Base-by-base conservation (phyloP, 2,888 invertebrate species). In the Noctua comes region DNA sequence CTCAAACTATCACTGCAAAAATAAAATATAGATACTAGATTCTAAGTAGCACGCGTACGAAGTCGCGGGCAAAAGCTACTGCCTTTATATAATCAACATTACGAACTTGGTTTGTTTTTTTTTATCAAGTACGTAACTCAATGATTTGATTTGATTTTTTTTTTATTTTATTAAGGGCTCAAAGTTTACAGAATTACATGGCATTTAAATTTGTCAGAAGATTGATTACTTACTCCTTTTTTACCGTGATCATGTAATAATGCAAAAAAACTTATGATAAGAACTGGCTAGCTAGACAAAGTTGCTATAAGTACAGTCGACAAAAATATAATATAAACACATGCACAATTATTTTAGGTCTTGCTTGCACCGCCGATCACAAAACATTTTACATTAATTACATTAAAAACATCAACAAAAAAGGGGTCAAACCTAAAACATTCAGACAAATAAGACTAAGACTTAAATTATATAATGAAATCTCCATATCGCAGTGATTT, bases 181-280 rank as follows among this genome's bases (percentile, higher is more conserved):
- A 64, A 80, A 65, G 48, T 81, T 68, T 40, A 68, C 46, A 62
- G 46, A 80, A 21, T 27, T 68, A 40, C 11, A 46, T n/a, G 48
- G 8, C 59, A 40, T 73, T 43, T 13, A 3, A 31, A 68, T 65
- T 18, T 51, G n/a, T 36, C 57, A 57, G 31, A 51, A n/a, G 8
- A 59, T 59, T 59, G 0, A 59, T 43, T 36, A 36, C 36, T 7
- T 5, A 43, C 16, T 48, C 3, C 3, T 24, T 36, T 72, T 64
- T 64, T 62, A 8, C 13, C 62, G 21, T 21, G 62, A 62, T 21
- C 62, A 64, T 21, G n/a, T 10, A 27, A 27, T 18, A 62, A 10
- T 31, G 40, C 18, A 51, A 51, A 48, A 43, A 59, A 24, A 54
- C 16, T 57, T 18, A 65, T 57, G 48, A 59, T 8, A 66, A 51